Conservation (phyloP, 1,140 invertebrate species). For the Wasmannia auropunctata region DNA sequence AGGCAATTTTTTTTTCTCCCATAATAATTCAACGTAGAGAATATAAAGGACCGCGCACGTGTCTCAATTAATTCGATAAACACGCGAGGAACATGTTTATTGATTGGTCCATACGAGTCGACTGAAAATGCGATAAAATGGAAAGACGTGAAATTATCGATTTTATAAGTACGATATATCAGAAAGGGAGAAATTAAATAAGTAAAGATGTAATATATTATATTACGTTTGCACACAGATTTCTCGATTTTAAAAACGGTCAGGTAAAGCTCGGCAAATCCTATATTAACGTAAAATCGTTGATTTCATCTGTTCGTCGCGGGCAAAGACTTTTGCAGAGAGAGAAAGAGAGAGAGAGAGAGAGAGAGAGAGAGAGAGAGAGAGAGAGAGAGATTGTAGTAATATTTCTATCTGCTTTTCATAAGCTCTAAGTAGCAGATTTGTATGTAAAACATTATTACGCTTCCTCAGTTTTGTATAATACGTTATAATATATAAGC, state of each 20-base stretch:
- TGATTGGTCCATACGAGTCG: background rate
- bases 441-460: slow-evolving; percentile 12
- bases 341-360: too few relatives aligned
- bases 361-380: too few relatives aligned
- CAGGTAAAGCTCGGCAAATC: background rate
- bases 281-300: background rate
- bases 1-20: background rate
- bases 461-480: background rate
- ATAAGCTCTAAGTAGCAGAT: slow-evolving; percentile 28
- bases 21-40: slow-evolving; percentile 35
- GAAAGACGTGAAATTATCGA: background rate
- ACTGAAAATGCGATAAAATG: slow-evolving; percentile 30
- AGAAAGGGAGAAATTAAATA: background rate
- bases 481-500: background rate
- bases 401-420: background rate
- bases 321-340: background rate
- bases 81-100: slow-evolving; percentile 33
- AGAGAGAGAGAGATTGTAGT: background rate
- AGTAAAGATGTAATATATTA: background rate
- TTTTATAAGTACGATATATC: slow-evolving; percentile 3
- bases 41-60: slow-evolving; percentile 23
- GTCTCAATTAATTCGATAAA: slow-evolving; percentile 49
- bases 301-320: background rate
- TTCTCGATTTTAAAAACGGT: background rate
- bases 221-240: background rate